A percentile compares a stretch with the other conserved stretches of the same genome.
Conservation (phyloP, 2,797 vertebrate genomes). For the Otolemur crassicaudatus region DNA sequence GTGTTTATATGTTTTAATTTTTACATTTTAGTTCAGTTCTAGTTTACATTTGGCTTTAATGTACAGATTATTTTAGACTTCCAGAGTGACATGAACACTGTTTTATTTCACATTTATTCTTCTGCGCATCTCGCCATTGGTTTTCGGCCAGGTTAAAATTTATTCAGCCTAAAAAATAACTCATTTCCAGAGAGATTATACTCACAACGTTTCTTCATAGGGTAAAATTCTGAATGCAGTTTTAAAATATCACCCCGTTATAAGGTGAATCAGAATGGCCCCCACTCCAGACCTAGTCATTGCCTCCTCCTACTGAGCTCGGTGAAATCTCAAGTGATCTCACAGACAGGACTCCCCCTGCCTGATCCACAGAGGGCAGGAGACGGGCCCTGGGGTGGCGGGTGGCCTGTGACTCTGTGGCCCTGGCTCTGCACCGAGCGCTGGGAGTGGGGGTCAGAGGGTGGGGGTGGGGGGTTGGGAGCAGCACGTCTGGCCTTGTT, state of each 20-base stretch:
- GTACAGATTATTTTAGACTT: slow-evolving; percentile 26
- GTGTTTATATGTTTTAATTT: not conserved
- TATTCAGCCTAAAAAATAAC: not conserved
- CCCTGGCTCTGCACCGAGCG: not conserved
- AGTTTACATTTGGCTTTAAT: not conserved
- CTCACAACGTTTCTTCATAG: not conserved
- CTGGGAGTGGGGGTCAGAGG: not conserved
- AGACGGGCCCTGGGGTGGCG: not conserved
- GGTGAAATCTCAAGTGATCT: not conserved
- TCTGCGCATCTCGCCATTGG: not conserved
- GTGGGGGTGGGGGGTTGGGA: not conserved
- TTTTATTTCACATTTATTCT: slow-evolving; percentile 31
- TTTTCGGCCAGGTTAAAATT: not conserved
- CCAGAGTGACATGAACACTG: not conserved
- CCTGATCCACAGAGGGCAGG: not conserved
- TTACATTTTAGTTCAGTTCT: not conserved
- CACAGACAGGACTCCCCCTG: not conserved
- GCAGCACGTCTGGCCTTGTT: not conserved
- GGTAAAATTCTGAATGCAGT: not conserved
- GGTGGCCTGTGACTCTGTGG: not conserved
- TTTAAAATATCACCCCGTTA: not conserved
- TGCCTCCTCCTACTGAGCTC: not conserved
- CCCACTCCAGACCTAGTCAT: not conserved
- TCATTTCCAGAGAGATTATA: slow-evolving; percentile 15
- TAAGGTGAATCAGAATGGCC: not conserved